A percentile compares a stretch with the other conserved stretches of the same genome.
Conservation (phyloP, 2,888 invertebrate species). For the Spisula solida region DNA sequence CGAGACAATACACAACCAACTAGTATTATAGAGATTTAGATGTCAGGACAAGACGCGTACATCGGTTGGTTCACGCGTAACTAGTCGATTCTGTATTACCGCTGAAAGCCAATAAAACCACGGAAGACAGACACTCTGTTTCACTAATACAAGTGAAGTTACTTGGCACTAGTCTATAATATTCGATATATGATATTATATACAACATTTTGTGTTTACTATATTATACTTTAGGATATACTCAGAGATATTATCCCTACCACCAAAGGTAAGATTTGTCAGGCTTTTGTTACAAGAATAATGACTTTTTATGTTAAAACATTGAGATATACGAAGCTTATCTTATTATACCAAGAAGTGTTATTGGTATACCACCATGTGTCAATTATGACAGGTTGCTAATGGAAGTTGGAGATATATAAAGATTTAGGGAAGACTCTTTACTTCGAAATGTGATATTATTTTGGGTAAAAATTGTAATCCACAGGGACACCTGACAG, state of each 20-base stretch:
- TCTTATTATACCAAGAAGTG: too few species aligned
- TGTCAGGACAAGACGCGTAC: neutral
- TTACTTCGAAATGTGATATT: too few species aligned
- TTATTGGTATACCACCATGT: neutral
- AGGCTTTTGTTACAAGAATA: neutral
- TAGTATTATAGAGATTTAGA: neutral
- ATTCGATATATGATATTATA: neutral
- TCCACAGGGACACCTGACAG: too few species aligned
- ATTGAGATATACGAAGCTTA: too few species aligned
- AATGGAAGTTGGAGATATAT: neutral
- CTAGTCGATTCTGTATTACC: neutral
- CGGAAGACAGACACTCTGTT: neutral
- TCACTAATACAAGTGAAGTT: neutral
- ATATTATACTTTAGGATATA: neutral
- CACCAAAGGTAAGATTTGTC: neutral
- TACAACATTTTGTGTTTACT: neutral
- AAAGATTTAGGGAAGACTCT: too few species aligned
- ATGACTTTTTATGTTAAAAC: too few species aligned
- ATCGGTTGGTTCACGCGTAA: neutral
- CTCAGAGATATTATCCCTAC: neutral
- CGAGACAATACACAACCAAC: neutral
- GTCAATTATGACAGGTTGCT: neutral
- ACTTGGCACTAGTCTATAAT: neutral
- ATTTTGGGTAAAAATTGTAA: too few species aligned
- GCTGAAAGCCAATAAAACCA: slow-evolving; percentile 5